Percentiles rank a stretch among this genome's conserved stretches.
Conservation (phyloP, 2,113 vertebrate genomes). For the Saccopteryx leptura region DNA sequence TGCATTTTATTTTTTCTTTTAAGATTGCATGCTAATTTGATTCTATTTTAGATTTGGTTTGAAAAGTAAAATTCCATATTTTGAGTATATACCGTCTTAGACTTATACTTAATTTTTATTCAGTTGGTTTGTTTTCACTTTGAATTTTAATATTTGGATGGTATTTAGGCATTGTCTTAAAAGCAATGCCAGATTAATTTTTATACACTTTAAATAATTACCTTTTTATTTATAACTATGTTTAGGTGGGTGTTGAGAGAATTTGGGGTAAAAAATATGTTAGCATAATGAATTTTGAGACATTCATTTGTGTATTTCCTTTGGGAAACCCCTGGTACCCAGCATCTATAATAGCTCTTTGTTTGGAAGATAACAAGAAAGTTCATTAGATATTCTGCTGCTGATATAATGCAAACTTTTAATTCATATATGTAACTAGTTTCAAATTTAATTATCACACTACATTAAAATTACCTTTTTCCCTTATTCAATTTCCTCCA, state of each 20-base stretch:
- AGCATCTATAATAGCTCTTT: constrained; percentile 79
- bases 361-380: constrained; percentile 66
- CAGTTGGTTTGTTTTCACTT: constrained; percentile 81
- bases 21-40: constrained; percentile 89
- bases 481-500: constrained; percentile 71
- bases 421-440: constrained; percentile 58
- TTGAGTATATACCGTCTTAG: constrained; percentile 52
- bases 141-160: constrained; percentile 81
- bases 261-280: constrained; percentile 76
- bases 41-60: constrained; percentile 88
- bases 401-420: constrained; percentile 65
- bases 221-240: constrained; percentile 88
- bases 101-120: constrained; percentile 78
- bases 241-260: constrained; percentile 82
- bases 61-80: constrained; percentile 83
- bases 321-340: constrained; percentile 86
- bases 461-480: constrained; percentile 60
- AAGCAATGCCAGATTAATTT: constrained; percentile 86
- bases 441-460: constrained; percentile 64
- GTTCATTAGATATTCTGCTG: constrained; percentile 57
- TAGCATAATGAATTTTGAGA: constrained; percentile 84
- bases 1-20: constrained; percentile 87
- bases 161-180: constrained; percentile 86
- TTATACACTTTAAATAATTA: constrained; percentile 86
- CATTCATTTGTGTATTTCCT: constrained; percentile 86